Evolutionary conservation across 2,888 invertebrate genomes (phyloP).

Genomic region (Patella pellucida): DNA sequence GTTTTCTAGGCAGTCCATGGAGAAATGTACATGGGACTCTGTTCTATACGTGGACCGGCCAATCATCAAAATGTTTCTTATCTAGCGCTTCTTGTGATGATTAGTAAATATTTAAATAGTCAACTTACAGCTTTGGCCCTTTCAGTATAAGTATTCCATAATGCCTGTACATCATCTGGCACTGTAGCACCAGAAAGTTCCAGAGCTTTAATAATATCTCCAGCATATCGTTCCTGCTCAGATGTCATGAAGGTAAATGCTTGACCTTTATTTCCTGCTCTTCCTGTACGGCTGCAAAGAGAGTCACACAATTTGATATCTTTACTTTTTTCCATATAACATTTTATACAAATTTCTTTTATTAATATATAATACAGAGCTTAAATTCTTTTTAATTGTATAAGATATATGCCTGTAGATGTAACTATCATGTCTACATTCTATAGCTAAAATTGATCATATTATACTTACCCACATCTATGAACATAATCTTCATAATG

Average conservation of each 20-base stretch:
- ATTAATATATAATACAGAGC: background rate
- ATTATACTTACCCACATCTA: slow-evolving; percentile 81
- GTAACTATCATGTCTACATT: background rate
- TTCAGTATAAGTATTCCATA: slow-evolving; percentile 83
- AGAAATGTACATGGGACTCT: too few species aligned
- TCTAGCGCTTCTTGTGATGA: too few species aligned
- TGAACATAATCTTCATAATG: slow-evolving; percentile 99
- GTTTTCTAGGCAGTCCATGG: too few species aligned
- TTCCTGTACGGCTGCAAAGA: slow-evolving; percentile 74
- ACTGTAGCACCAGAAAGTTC: slow-evolving; percentile 85
- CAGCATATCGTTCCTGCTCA: slow-evolving; percentile 93
- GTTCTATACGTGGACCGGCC: too few species aligned
- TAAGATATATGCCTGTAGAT: background rate
- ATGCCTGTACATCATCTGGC: slow-evolving; percentile 82
- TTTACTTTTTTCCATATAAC: too few species aligned
- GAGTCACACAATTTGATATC: too few species aligned
- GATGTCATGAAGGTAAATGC: slow-evolving; percentile 97
- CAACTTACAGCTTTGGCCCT: slow-evolving; percentile 87
- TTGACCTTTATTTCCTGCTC: slow-evolving; percentile 92
- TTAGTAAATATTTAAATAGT: background rate
- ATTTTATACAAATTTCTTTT: too few species aligned
- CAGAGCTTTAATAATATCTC: slow-evolving; percentile 92
- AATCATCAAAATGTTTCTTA: too few species aligned
- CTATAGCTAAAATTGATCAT: background rate
- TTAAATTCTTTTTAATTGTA: background rate